Base-by-base conservation (phyloP, 2,113 vertebrate genomes). In the Pterocles burchelli region DNA sequence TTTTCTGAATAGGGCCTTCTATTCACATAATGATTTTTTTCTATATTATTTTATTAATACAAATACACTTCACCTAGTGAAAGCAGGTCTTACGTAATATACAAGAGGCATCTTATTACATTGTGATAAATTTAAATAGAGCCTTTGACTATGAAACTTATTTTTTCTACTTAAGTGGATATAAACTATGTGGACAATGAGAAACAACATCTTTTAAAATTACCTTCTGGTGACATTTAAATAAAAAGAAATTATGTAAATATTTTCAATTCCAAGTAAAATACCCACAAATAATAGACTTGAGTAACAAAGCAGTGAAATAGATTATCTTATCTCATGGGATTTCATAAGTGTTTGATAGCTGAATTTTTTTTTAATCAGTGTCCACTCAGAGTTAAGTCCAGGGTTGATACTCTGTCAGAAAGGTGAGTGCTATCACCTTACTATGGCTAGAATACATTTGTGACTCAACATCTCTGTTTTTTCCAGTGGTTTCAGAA, bases 11-110 rank as follows among this genome's bases (percentile, higher is more conserved):
- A 96, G 82, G 85, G 38, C 82, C 79, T 96, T 82, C 94, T 61
- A 90, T 61, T 94, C 94, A 95, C 58, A 96, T 71, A 95, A 96
- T 92, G 33, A 89, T 93, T 89, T 95, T 95, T 90, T 94, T 67
- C 89, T 85, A 25, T 93, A 95, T 92, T 93, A 95, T 93, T 96
- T 96, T 95, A 96, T 96, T 96, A 96, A 95, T 94, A 94, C 65
- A 94, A 94, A 97, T 91, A 91, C 67, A 93, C 92, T 97, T 94
- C 88, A 95, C 88, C 90, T 66, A 93, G 76, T 93, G 88, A 96
- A 96, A 95, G 89, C 22, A 83, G 83, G 90, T 92, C 88, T 97
- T 92, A 88, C 57, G 92, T 95, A 95, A 96, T 93, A 93, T 59
- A 87, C 38, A 92, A 90, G 90, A 97, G 59, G 93, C 93, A 96